Evolutionary conservation across 2,888 invertebrate genomes (phyloP), one percentile per base, ranked within the genome.

Genomic region (Neoaliturus tenellus): DNA sequence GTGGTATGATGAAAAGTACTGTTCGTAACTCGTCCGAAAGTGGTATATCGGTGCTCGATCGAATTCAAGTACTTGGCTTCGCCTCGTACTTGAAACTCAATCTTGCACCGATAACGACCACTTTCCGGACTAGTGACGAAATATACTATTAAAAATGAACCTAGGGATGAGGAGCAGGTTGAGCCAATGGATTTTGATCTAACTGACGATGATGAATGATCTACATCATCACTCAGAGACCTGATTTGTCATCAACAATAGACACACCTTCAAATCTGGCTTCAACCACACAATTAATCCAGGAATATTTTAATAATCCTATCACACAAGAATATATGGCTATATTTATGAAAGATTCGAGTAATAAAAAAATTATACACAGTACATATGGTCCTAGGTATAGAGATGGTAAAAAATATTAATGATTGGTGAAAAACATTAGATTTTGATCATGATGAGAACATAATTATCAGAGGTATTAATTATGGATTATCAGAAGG

Each of bases 401-500:
- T 23, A 58, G 31, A 1, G 41, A 48, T 39, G 39, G 39, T 4
- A 17, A 14, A 14, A 48, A n/a, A n/a, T 8, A 2, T 23, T 48
- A 31, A 69, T 69, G 39, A 20, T 81, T 25, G 81, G 81, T 4
- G 41, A 81, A 20, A 10, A 48, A 48, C 6, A 17, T 17, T 48
- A 17, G 48, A 17, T 17, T 48, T 48, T 48, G 48, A 48, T 48
- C 12, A 6, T n/a, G n/a, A 48, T 48, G 48, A 17, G 4, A 14
- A 3, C 17, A 48, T 48, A 17, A 6, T 6, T 6, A 4, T 48
- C 10, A 17, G n/a, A 4, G n/a, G 17, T 48, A 48, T 17, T 48
- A 8, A n/a, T 8, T 48, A 48, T 48, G 17, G 48, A 48, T 4
- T 4, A 48, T 48, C 48, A 4, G 48, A 48, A 17, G 48, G 48